Percentiles rank a stretch among this genome's conserved stretches.
phyloP scores from a whole-genome alignment of 2,888 invertebrate genomes.

The Rhamnusium bicolor region DNA sequence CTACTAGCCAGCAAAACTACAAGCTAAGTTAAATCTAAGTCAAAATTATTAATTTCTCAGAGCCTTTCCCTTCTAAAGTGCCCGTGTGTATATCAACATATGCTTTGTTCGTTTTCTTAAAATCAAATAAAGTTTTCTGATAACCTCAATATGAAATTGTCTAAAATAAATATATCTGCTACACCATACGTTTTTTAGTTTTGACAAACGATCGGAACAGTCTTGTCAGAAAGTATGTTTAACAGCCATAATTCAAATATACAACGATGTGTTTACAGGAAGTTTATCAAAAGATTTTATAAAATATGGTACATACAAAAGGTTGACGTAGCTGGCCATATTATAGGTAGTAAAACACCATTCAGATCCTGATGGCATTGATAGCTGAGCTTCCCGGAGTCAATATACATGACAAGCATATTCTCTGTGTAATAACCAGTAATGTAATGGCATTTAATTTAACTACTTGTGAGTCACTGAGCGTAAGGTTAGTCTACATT shows the following conservation, averaged over 20 bases:
- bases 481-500: neutral
- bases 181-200: neutral
- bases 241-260: neutral
- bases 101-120: too few relatives aligned
- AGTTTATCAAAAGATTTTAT: neutral
- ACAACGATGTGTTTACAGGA: neutral
- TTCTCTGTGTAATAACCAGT: neutral
- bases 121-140: too few relatives aligned
- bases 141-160: too few relatives aligned
- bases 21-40: too few relatives aligned
- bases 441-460: conserved; percentile 3
- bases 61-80: too few relatives aligned
- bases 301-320: neutral
- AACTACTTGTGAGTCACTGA: neutral
- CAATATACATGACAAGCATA: conserved; percentile 8
- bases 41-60: too few relatives aligned
- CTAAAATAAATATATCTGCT: neutral
- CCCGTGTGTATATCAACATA: too few relatives aligned
- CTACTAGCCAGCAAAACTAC: too few relatives aligned
- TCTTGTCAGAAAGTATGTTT: neutral
- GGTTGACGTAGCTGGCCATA: neutral
- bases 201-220: neutral
- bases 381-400: neutral
- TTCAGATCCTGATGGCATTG: neutral
- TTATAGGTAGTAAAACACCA: neutral